Conservation (phyloP, 2,888 invertebrate species). For the Tiliacea citrago region DNA sequence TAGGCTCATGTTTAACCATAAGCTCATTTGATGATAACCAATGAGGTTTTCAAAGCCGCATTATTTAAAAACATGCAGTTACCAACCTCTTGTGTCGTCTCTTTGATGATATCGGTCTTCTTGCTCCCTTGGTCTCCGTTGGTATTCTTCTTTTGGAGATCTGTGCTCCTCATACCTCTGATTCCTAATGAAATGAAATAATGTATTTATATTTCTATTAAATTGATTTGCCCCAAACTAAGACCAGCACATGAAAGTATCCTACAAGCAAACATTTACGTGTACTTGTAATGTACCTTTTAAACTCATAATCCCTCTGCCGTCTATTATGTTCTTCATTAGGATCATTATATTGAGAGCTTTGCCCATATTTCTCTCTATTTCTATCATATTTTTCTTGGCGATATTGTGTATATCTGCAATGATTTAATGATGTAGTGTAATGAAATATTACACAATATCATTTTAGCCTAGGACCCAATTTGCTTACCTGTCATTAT, state of each 20-base stretch:
- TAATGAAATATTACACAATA: conserved; percentile 49
- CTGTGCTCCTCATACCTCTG: conserved; percentile 79
- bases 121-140: conserved; percentile 77
- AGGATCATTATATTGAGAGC: conserved; percentile 71
- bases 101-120: conserved; percentile 74
- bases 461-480: conserved; percentile 17
- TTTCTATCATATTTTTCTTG: conserved; percentile 79
- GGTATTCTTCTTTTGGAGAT: conserved; percentile 76
- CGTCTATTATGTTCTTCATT: conserved; percentile 77
- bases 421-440: conserved; percentile 67
- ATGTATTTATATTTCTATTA: background rate
- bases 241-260: conserved; percentile 33
- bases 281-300: conserved; percentile 76
- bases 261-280: conserved; percentile 54
- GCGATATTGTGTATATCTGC: conserved; percentile 78
- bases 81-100: conserved; percentile 81
- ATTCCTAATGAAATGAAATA: conserved; percentile 66
- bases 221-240: conserved; percentile 7
- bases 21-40: background rate
- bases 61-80: background rate
- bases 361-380: conserved; percentile 78
- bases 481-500: conserved; percentile 77
- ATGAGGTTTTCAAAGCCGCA: background rate
- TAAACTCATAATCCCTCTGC: conserved; percentile 80
- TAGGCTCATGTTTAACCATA: background rate